Base-by-base conservation (phyloP, 1,140 invertebrate species). In the Papilio polytes region DNA sequence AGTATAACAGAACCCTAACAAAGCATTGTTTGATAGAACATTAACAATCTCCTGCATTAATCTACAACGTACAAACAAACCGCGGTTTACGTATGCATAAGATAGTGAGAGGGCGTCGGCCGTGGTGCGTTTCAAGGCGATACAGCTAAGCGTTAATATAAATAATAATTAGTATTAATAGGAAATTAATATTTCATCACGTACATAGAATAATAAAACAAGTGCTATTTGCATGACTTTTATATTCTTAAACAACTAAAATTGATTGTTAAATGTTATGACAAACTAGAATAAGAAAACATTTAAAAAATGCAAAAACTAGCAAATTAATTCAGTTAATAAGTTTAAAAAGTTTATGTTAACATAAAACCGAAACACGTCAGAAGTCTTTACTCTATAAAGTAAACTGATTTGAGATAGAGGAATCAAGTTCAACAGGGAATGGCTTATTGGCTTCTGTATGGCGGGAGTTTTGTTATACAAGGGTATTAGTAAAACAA, bases 31-130 rank as follows among this genome's bases (percentile, higher is more conserved):
- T 70, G 26, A 15, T 70, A 70, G 12, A 31, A 70, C 63, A 70
- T 70, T 70, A 70, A 70, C 26, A 70, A 70, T 70, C 22, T 31
- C 22, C 13, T 70, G 26, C 26, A 70, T 70, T 70, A 70, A 70
- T 70, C 63, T 31, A 15, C 12, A 70, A 6, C 8, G 22, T 70
- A 70, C 63, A 70, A 70, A 70, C 63, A 70, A 70, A 70, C 63
- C 26, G 63, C 63, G 63, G 63, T 18, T 56, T 4, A 13, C 59
- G 59, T 63, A 63, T 70, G 22, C 63, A 70, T 70, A 70, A 70
- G 63, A 70, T 70, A 70, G 63, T 70, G 63, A 70, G 63, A 70
- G 63, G 63, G 26, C 63, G 59, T 63, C 59, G 26, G 63, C 63
- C 13, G 63, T 31, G 63, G 22, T 31, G 22, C 22, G 36, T 70